Percentiles rank a stretch among this genome's conserved stretches.
Evolutionary conservation across 2,888 invertebrate species (phyloP).

Genomic region (Lissonota sp.): DNA sequence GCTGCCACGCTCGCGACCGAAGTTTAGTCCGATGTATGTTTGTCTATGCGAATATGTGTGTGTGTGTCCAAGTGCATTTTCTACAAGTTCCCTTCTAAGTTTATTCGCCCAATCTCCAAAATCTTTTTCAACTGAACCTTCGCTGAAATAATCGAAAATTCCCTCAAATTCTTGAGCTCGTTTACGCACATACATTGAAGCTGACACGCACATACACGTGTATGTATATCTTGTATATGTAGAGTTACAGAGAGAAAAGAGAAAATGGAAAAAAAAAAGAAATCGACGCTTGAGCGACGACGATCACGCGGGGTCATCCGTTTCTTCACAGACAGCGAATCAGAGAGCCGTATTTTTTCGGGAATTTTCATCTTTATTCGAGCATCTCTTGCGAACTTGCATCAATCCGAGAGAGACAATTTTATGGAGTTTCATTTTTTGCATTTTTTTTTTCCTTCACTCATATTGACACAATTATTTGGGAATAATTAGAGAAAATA

Average conservation of each 20-base stretch:
- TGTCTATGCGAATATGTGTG: conserved; percentile 32
- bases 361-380: too few relatives aligned
- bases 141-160: too few relatives aligned
- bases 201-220: conserved; percentile 32
- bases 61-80: conserved; percentile 25
- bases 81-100: conserved; percentile 3
- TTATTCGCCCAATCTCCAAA: background rate
- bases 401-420: too few relatives aligned
- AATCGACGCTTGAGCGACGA: conserved; percentile 12
- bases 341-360: too few relatives aligned
- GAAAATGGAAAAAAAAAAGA: conserved; percentile 27
- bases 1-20: conserved; percentile 89
- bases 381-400: too few relatives aligned
- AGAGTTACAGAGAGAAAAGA: conserved; percentile 25
- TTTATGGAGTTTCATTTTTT: too few relatives aligned
- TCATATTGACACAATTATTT: background rate
- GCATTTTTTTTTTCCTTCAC: too few relatives aligned
- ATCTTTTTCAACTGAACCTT: background rate
- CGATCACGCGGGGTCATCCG: conserved; percentile 6
- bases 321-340: too few relatives aligned
- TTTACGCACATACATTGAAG: conserved; percentile 41
- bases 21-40: conserved; percentile 86
- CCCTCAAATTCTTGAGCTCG: conserved; percentile 21
- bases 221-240: conserved; percentile 45
- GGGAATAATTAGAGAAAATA: conserved; percentile 32